A percentile compares a stretch with the other conserved stretches of the same genome.
Conservation (phyloP, 2,797 vertebrate species). For the Pogonophryne albipinna region DNA sequence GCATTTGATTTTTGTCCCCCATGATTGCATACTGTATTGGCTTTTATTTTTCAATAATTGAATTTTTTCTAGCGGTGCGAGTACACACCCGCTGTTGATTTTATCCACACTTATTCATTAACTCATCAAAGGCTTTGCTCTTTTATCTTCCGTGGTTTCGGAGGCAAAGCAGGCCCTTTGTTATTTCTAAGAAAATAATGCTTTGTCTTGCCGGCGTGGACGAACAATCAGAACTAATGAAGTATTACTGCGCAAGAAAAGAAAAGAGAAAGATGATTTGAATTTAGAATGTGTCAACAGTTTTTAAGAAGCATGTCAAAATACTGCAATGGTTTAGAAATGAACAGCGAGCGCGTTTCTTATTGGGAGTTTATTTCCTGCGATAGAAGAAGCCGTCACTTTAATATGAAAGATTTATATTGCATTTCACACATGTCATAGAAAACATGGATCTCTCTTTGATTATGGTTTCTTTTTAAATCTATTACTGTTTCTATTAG, state of each 20-base stretch:
- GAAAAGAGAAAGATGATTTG: conserved; percentile 66
- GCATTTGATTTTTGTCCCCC: conserved; percentile 14
- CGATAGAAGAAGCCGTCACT: conserved; percentile 36
- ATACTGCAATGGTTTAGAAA: conserved; percentile 11
- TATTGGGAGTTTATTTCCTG: conserved; percentile 17
- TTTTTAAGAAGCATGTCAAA: conserved; percentile 67
- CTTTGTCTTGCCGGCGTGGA: conserved; percentile 69
- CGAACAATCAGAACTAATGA: conserved; percentile 73
- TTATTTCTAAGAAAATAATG: conserved; percentile 65
- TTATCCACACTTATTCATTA: conserved; percentile 72
- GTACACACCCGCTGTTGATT: conserved; percentile 53
- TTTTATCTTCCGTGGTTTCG: conserved; percentile 61
- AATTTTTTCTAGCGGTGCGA: conserved; percentile 45
- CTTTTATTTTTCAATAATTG: conserved; percentile 41
- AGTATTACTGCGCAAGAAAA: conserved; percentile 62
- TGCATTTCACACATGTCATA: conserved; percentile 45
- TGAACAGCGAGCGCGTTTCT: conserved; percentile 19
- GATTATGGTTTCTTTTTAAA: conserved; percentile 47
- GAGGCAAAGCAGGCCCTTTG: conserved; percentile 52
- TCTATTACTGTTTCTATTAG: conserved; percentile 58
- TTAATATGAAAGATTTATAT: conserved; percentile 23
- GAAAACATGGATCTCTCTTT: conserved; percentile 41
- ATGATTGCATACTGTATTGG: conserved; percentile 23
- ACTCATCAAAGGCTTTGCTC: conserved; percentile 57
- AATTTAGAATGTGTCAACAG: conserved; percentile 75